Evolutionary conservation across 2,113 vertebrate species (phyloP), one percentile per base, ranked within the genome.

Genomic region (Scartelaos histophorus): DNA sequence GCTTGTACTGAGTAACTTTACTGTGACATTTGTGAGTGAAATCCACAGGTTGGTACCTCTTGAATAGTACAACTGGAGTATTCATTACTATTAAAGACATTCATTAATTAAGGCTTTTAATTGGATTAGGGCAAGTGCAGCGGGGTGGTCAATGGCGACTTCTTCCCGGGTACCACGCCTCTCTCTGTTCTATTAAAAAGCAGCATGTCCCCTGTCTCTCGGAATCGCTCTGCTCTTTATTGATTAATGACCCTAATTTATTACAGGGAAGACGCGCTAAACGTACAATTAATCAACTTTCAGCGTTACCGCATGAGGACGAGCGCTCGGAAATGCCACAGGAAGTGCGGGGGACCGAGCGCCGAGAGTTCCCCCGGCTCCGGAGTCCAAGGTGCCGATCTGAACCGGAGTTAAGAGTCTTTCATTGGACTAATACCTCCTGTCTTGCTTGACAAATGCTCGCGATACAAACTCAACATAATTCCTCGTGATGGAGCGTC

Each of bases 171-270:
- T 75, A 54, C 93, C 91, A 95, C 93, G 92, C 93, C 78, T 94
- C 95, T 94, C 95, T 94, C 94, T 93, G 94, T 98, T 96, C 96
- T 98, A 98, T 98, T 97, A 98, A 95, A 94, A 97, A 95, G 87
- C 97, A 97, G 97, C 96, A 94, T 96, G 97, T 96, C 94, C 95
- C 95, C 96, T 94, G 96, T 96, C 95, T 96, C 93, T 93, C 92
- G 94, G 94, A 95, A 97, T 96, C 95, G 96, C 95, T 92, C 93
- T 95, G 95, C 95, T 96, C 95, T 98, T 94, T 98, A 99, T 99
- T 99, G 98, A 99, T 99, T 98, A 99, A 99, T 99, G 96, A 95
- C 96, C 93, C 96, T 98, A 96, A 98, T 99, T 98, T 98, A 99
- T 99, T 97, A 97, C 94, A 85, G 92, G 95, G 95, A 94, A 94